Base-by-base conservation (phyloP, 2,113 vertebrate species). In the Notothenia coriiceps region DNA sequence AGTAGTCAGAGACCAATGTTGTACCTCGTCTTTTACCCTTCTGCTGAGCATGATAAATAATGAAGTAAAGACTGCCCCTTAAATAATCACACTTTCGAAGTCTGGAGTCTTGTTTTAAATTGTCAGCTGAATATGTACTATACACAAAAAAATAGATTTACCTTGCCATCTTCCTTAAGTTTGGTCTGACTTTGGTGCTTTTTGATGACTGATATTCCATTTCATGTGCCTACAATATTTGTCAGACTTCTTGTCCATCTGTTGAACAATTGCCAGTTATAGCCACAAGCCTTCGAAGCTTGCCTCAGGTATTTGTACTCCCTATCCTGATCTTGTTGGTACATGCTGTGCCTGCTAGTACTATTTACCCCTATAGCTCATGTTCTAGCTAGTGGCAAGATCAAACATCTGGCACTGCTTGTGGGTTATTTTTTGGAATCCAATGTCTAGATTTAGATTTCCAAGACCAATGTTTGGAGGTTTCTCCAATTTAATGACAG, bases 21-120 rank as follows among this genome's bases (percentile, higher is more conserved):
- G 22, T 12, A 56, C 43, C 12, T 61, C 10, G 62, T 74, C 14
- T 35, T 20, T 74, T 6, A 46, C 4, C 59, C 44, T 54, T 44
- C 12, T 22, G 43, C 40, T 57, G 20, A 57, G n/a, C 11, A 40
- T 13, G 15, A 52, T 17, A 6, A 15, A 40, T 54, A 4, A 43
- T 3, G 0, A 2, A 35, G 2, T 15, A 9, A 17, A 5, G 0
- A 5, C 51, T 15, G 0, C 1, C 3, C 10, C 15, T n/a, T n/a
- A n/a, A n/a, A n/a, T n/a, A 61, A 61, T 55, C 29, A 17, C 4
- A 5, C 10, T 4, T 40, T 40, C 7, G 35, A 40, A 40, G n/a
- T 22, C 43, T 35, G 15, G 13, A 47, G 22, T 25, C 12, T 14
- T 63, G n/a, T 14, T 13, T 12, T 40, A 40, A 18, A n/a, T 2